Conservation (phyloP, 1,140 invertebrate genomes). For the Neodiprion pinetum region DNA sequence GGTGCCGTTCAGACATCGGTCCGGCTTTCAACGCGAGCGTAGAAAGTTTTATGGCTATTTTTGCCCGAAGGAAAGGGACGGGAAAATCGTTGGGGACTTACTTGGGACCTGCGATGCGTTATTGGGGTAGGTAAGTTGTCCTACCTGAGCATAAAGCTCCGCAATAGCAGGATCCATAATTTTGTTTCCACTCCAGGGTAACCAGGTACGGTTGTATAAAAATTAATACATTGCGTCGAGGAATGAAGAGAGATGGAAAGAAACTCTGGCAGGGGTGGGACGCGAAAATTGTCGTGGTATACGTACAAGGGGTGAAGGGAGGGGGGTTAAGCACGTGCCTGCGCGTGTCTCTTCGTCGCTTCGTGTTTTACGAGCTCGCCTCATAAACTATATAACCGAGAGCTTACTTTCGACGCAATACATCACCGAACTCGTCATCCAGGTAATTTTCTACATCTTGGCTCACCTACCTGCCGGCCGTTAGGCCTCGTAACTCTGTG, state of each 20-base stretch:
- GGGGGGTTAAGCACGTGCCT: not conserved
- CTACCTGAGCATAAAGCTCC: not conserved
- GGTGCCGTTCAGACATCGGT: not conserved
- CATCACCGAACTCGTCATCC: conserved; percentile 2
- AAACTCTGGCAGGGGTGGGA: not conserved
- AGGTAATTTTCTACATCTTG: not conserved
- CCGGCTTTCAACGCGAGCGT: not conserved
- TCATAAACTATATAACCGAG: not conserved
- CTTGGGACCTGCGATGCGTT: not conserved
- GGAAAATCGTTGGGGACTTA: not conserved
- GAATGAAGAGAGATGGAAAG: no score
- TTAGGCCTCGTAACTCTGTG: no score
- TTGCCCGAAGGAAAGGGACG: not conserved
- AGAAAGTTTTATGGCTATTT: not conserved
- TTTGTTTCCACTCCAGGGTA: not conserved
- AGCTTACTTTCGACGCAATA: conserved; percentile 1
- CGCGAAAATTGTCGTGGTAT: not conserved
- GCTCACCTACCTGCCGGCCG: not conserved
- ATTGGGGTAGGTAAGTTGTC: not conserved
- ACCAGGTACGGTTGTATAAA: conserved; percentile 2
- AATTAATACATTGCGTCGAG: not conserved
- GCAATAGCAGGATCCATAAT: not conserved
- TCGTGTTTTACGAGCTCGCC: conserved; percentile 4
- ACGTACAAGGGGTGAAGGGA: not conserved
- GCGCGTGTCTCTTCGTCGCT: conserved; percentile 4